Evolutionary conservation across 2,888 invertebrate genomes (phyloP), one percentile per base, ranked within the genome.

Genomic region (Prostheceraeus crozeri): DNA sequence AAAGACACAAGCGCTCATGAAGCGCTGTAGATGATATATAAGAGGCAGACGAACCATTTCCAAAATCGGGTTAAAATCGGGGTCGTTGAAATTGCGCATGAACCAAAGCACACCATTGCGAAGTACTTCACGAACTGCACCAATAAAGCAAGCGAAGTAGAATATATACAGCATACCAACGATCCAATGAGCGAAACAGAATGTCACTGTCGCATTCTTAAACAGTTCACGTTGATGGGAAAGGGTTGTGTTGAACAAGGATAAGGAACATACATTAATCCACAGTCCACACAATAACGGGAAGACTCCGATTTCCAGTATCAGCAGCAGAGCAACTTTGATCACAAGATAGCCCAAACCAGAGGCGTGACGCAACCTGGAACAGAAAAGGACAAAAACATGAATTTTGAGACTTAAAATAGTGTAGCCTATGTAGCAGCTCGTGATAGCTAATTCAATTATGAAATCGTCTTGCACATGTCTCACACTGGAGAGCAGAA

Each of bases 101-200:
- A 98, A 98, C 93, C 93, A 94, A 1, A 94, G 79, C 0, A 93
- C 90, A 0, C 94, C 93, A 0, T 94, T 93, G 57, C 94, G 81
- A 31, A 94, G 72, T 0, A 90, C 88, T 77, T 94, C 93, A 57
- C 93, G 80, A 28, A 94, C 75, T 1, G 93, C 78, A 16, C 91
- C 80, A 94, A 96, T 74, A 65, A 76, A 76, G 0, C 93, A 93
- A 4, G 96, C 98, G 73, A 98, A 96, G 78, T 98, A 98, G 77
- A 98, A 98, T 11, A 98, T 93, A 72, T 93, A 98, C 8, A 83
- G 87, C 93, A 98, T 96, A 61, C 98, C 98, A 4, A 93, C 88
- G 35, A 96, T 83, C 98, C 98, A 98, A 75, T 98, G 96, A 58
- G 98, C 86, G 73, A 96, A 96, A 81, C 96, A 87, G 1, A 90